These are phyloP conservation scores for Lasioglossum pauxillum DNA, from an alignment of 2,888 invertebrate species.

Conservation along the genomic window DNA sequence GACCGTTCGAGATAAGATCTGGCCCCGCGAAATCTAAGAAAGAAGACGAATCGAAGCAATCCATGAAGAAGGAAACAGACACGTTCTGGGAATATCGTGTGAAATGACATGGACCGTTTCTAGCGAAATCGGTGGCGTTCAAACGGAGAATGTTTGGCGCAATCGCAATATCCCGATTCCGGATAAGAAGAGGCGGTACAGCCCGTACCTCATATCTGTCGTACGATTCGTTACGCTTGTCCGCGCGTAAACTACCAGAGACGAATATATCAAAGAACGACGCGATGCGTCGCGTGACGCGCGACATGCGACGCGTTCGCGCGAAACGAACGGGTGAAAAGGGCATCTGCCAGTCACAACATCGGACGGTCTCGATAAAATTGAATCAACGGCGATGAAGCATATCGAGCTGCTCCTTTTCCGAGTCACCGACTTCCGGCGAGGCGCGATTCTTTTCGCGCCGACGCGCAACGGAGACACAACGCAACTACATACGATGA, in stretches of 20 bases:
- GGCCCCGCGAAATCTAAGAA: too few relatives aligned
- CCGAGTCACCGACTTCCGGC: background rate
- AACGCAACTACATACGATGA: background rate
- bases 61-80: too few relatives aligned
- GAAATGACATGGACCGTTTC: background rate
- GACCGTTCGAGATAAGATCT: too few relatives aligned
- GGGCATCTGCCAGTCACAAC: constrained; percentile 74
- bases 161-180: background rate
- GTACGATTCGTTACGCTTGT: background rate
- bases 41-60: too few relatives aligned
- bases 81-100: too few relatives aligned
- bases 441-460: background rate
- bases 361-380: constrained; percentile 56
- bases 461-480: background rate
- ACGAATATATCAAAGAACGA: background rate
- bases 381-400: constrained; percentile 8
- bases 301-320: background rate
- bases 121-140: background rate
- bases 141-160: background rate
- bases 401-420: background rate
- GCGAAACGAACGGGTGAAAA: constrained; percentile 66
- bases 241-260: background rate
- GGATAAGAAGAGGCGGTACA: background rate
- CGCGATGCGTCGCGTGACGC: background rate
- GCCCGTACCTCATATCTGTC: background rate